phyloP scores from a whole-genome alignment of 2,888 invertebrate genomes.

The Metalampra italica region DNA sequence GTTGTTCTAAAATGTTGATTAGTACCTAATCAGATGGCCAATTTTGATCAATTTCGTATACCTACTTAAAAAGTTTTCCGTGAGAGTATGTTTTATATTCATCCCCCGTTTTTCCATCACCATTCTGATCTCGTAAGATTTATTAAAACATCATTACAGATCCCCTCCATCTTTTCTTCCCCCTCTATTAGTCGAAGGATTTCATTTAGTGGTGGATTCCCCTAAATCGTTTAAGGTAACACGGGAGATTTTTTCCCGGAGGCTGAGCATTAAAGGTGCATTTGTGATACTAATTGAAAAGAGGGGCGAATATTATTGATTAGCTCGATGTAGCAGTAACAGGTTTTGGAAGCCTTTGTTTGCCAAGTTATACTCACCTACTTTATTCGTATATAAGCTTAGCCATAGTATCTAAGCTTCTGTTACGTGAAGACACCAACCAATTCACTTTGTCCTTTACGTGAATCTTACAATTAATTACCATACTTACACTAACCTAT shows the following conservation, averaged over 20 bases:
- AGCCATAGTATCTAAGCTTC: no score
- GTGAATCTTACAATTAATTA: no score
- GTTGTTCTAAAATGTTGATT: no score
- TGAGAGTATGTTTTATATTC: not conserved
- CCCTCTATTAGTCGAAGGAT: conserved; percentile 29
- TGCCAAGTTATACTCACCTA: no score
- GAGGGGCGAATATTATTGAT: conserved; percentile 52
- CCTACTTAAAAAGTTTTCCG: not conserved
- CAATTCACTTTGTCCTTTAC: no score
- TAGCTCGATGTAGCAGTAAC: conserved; percentile 22
- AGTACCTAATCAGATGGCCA: no score
- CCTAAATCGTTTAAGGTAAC: conserved; percentile 68
- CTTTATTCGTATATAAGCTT: no score
- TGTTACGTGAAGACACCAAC: no score
- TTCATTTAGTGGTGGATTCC: conserved; percentile 50
- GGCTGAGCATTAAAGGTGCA: conserved; percentile 63
- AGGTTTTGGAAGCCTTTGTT: no score
- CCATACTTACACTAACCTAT: no score
- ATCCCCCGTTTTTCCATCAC: conserved; percentile 1
- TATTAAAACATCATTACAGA: conserved; percentile 36
- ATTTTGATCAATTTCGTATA: no score
- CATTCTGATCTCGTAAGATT: conserved; percentile 5
- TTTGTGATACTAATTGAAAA: conserved; percentile 68
- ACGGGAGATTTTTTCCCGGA: conserved; percentile 49
- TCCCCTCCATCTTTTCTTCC: conserved; percentile 8